phyloP scores from a whole-genome alignment of 2,888 invertebrate species.

The Taphrorychus bicolor region DNA sequence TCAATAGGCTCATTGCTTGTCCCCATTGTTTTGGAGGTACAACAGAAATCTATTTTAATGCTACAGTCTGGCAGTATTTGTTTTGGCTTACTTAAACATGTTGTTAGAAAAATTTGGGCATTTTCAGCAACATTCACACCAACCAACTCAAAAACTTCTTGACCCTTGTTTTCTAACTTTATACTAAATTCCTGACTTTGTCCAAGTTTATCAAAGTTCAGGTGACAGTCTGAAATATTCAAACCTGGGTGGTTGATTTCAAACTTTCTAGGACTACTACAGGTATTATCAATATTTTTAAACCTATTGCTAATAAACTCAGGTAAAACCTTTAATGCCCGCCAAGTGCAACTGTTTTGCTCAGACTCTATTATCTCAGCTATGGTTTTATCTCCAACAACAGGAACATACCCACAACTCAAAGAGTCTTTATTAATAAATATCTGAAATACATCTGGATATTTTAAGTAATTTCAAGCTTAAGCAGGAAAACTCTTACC shows the following conservation, averaged over 20 bases:
- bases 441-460: conserved; percentile 53
- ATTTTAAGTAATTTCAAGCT: not conserved
- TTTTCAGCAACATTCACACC: conserved; percentile 57
- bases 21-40: conserved; percentile 68
- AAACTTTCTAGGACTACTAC: conserved; percentile 12
- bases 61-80: conserved; percentile 16
- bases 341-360: conserved; percentile 65
- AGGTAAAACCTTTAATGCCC: conserved; percentile 64
- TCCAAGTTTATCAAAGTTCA: conserved; percentile 58
- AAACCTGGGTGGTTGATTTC: conserved; percentile 61
- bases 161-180: conserved; percentile 60
- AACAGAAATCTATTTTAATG: conserved; percentile 57
- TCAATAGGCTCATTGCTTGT: conserved; percentile 67
- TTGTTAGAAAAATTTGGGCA: not conserved
- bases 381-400: conserved; percentile 68
- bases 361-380: conserved; percentile 78
- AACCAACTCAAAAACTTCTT: conserved; percentile 58
- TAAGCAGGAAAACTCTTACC: not conserved
- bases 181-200: conserved; percentile 61
- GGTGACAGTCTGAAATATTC: conserved; percentile 61
- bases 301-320: conserved; percentile 18
- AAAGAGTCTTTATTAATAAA: conserved; percentile 68
- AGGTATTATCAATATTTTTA: not conserved
- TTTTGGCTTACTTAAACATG: not conserved
- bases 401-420: conserved; percentile 63